Base-by-base conservation (phyloP, 1,140 invertebrate genomes). In the Phenacoccus solenopsis region DNA sequence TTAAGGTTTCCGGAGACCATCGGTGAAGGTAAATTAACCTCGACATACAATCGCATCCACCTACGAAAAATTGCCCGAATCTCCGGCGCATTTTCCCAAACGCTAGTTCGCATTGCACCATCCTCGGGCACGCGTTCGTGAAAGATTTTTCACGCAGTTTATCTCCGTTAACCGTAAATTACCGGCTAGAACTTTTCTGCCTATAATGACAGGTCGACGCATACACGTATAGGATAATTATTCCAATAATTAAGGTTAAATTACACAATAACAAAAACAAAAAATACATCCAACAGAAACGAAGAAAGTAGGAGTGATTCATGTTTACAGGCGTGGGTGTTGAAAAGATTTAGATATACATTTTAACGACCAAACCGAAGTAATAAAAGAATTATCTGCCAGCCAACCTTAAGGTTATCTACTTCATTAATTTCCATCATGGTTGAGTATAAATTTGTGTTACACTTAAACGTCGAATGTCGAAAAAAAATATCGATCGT, bases 311-410 rank as follows among this genome's bases (percentile, higher is more conserved):
- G 38, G 38, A 49, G 38, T 49, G 38, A 49, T 49, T 49, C 38
- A 49, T 49, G 38, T 49, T 49, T 49, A 49, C 38, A 49, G 38
- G 38, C 38, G 38, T 49, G 38, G 38, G 38, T 49, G 38, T 49
- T n/a, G 38, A 49, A 49, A 49, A 49, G 38, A 49, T 49, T 49
- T 49, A 49, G 38, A 49, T 49, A 49, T 49, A n/a, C n/a, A 49
- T 49, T 49, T 49, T 16, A 49, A 49, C 38, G 38, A 49, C 38
- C 16, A 16, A 49, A 49, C 38, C 12, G 38, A 16, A 49, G 38
- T 49, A 9, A 49, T 49, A 49, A 49, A 49, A 49, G 38, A 49
- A 49, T 49, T 49, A 49, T 49, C 38, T 49, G 5, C 38, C 12
- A 49, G 38, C 38, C 3, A 49, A 49, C 38, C 38, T 49, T 49